A percentile compares a stretch with the other conserved stretches of the same genome.
These are phyloP conservation scores for Pterostichus madidus DNA, from an alignment of 2,888 invertebrate genomes.

Conservation along the genomic window DNA sequence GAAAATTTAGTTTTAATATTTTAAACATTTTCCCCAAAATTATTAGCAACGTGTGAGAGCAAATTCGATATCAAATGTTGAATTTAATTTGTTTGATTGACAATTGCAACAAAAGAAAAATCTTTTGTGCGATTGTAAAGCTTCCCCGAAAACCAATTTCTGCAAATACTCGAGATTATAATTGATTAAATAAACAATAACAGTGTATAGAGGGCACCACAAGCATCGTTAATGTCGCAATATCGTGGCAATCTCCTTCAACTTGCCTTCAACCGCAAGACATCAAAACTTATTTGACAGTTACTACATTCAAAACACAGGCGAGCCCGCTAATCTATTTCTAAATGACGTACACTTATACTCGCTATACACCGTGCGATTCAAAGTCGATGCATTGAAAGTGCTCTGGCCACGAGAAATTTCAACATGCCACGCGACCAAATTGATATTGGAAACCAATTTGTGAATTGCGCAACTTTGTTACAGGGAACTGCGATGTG, in stretches of 20 bases:
- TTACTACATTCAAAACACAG: slow-evolving; percentile 33
- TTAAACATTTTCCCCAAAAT: no score
- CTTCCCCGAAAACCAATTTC: neutral
- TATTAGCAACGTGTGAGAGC: no score
- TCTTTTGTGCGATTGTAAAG: neutral
- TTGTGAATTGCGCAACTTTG: slow-evolving; percentile 76
- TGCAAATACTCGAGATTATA: neutral
- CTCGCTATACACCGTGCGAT: neutral
- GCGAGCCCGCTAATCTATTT: slow-evolving; percentile 44
- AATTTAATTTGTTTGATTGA: no score
- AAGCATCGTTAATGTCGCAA: slow-evolving; percentile 16
- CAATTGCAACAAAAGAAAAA: no score
- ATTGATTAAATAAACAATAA: slow-evolving; percentile 35
- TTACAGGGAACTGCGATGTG: slow-evolving; percentile 25
- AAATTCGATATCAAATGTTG: no score
- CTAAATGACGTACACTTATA: slow-evolving; percentile 45
- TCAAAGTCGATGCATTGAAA: slow-evolving; percentile 48
- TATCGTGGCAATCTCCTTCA: slow-evolving; percentile 16
- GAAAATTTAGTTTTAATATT: no score
- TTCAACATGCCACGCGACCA: slow-evolving; percentile 67
- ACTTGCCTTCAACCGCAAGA: slow-evolving; percentile 30
- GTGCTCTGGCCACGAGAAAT: slow-evolving; percentile 29
- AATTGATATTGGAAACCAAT: slow-evolving; percentile 76
- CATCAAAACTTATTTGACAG: slow-evolving; percentile 54
- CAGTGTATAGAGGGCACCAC: slow-evolving; percentile 6